These are phyloP conservation scores for Temnothorax curvispinosus DNA, from an alignment of 1,140 invertebrate genomes.

Conservation along the genomic window DNA sequence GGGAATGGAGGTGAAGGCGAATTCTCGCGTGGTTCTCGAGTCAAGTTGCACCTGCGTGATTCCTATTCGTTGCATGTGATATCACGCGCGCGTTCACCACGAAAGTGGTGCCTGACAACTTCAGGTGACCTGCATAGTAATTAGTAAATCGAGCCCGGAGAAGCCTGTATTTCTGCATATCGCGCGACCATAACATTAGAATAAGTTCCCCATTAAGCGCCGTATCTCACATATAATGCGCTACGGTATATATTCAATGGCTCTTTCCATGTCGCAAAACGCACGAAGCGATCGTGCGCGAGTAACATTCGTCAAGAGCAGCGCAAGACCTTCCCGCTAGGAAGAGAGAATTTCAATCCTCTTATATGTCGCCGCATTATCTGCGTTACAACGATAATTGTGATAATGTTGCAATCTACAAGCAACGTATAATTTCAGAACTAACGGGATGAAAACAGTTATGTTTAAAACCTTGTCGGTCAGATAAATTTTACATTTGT, in stretches of 20 bases:
- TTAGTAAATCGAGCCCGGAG: conserved; percentile 38
- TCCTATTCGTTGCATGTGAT: conserved; percentile 76
- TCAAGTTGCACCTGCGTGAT: conserved; percentile 79
- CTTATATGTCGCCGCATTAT: conserved; percentile 7
- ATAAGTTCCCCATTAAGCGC: conserved; percentile 42
- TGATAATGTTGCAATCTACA: conserved; percentile 45
- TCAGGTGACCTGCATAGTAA: conserved; percentile 55
- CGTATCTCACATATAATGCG: conserved; percentile 20
- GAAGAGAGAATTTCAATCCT: conserved; percentile 37
- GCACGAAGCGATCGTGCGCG: not conserved
- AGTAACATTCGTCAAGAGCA: conserved; percentile 4
- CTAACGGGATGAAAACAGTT: not conserved
- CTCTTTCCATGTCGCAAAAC: conserved; percentile 18
- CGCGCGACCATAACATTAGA: conserved; percentile 35
- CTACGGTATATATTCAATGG: conserved; percentile 13
- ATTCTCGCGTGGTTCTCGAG: conserved; percentile 74
- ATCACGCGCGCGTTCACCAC: conserved; percentile 54
- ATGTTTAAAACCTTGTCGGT: conserved; percentile 18
- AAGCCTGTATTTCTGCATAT: conserved; percentile 39
- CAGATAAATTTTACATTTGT: conserved; percentile 8
- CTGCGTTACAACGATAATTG: conserved; percentile 8
- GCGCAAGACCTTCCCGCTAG: not conserved
- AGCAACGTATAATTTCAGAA: conserved; percentile 36
- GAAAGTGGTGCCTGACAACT: not conserved
- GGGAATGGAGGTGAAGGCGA: conserved; percentile 59